A percentile compares a stretch with the other conserved stretches of the same genome.
These are phyloP conservation scores for Leucophora obtusa DNA, from an alignment of 2,888 invertebrate genomes.

Conservation along the genomic window DNA sequence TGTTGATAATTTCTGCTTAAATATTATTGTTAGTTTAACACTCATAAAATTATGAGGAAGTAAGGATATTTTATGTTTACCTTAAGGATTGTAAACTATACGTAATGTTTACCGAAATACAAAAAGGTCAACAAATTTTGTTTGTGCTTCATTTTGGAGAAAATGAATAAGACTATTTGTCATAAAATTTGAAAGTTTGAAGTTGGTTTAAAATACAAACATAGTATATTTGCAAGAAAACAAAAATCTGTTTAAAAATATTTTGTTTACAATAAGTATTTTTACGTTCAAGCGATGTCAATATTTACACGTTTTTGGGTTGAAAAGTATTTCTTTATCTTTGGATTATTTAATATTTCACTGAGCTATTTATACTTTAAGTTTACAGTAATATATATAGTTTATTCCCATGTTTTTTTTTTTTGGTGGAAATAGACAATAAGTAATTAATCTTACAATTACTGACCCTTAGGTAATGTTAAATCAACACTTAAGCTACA, in stretches of 20 bases:
- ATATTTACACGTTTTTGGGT: background rate
- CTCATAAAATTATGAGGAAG: conserved; percentile 25
- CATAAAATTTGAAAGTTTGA: background rate
- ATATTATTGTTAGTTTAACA: conserved; percentile 45
- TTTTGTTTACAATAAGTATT: background rate
- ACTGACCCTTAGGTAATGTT: too few relatives aligned
- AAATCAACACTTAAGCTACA: too few relatives aligned
- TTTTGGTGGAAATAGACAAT: too few relatives aligned
- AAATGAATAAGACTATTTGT: background rate
- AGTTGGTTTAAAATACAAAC: background rate
- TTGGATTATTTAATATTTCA: too few relatives aligned
- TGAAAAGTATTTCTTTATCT: too few relatives aligned
- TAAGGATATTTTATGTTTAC: conserved; percentile 2
- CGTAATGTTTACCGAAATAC: background rate
- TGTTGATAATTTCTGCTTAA: conserved; percentile 14
- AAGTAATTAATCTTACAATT: too few relatives aligned
- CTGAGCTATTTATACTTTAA: too few relatives aligned
- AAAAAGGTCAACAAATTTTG: background rate
- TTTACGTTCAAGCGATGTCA: background rate
- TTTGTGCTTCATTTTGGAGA: background rate
- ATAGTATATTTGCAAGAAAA: background rate
- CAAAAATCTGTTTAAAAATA: background rate
- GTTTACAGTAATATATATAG: too few relatives aligned
- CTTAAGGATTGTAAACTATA: background rate
- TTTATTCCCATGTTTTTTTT: too few relatives aligned